A percentile compares a stretch with the other conserved stretches of the same genome.
phyloP scores from a whole-genome alignment of 2,113 vertebrate genomes.

The Centrocercus urophasianus region DNA sequence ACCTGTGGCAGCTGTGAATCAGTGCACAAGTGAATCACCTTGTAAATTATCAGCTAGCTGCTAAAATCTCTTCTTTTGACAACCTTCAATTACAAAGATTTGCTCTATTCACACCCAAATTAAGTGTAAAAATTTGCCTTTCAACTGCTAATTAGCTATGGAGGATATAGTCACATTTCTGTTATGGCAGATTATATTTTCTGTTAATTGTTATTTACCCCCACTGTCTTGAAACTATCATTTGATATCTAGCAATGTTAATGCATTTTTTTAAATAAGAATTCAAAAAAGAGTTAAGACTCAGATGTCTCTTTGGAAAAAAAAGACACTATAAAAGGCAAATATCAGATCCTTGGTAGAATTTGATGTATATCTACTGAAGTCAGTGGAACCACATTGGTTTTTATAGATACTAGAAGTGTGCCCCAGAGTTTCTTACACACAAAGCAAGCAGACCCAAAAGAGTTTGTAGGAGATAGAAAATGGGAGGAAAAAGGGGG shows the following conservation, averaged over 20 bases:
- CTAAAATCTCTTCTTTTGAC: constrained; percentile 14
- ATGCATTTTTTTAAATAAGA: not conserved
- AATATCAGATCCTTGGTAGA: not conserved
- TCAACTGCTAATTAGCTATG: constrained; percentile 8
- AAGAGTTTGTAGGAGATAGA: not conserved
- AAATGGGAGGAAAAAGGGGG: accelerated
- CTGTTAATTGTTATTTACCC: constrained; percentile 42
- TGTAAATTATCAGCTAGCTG: not conserved
- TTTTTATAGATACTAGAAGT: not conserved
- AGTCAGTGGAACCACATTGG: not conserved
- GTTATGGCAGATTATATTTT: not conserved
- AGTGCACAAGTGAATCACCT: not conserved
- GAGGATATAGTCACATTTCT: not conserved
- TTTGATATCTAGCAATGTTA: not conserved
- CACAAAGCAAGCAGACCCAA: not conserved
- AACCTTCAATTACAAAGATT: constrained; percentile 53
- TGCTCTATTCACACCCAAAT: constrained; percentile 49
- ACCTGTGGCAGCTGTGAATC: not conserved
- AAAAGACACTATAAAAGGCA: not conserved
- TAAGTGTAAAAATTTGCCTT: not conserved
- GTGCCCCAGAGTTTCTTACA: not conserved
- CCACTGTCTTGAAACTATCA: constrained; percentile 11
- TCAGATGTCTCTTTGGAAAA: not conserved
- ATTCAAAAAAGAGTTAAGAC: not conserved
- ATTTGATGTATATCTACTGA: not conserved